Evolutionary conservation across 92 coral and sea anemone species (phyloP), one percentile per base, ranked within the genome.

Genomic region (Metridium senile): DNA sequence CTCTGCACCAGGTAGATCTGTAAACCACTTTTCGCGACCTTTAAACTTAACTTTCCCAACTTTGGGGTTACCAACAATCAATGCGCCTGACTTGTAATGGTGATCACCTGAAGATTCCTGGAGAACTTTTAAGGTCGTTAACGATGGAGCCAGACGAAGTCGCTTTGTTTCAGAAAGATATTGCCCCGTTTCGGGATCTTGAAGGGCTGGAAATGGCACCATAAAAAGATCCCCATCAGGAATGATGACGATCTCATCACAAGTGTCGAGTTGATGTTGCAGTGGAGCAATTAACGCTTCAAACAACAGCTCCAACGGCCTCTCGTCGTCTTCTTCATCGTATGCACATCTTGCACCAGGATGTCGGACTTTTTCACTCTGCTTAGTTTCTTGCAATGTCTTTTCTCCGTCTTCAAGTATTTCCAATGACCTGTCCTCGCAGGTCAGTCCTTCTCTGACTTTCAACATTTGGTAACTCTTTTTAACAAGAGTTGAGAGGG

Each of bases 341-440:
- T 26, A 20, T 45, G 21, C 47, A 20, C 47, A 20, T 13, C n/a
- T 66, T 8, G 29, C 11, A n/a, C 68, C n/a, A 23, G 34, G 23
- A 9, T 20, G 68, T 8, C 33, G 20, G 71, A 16, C 16, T 43
- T 23, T n/a, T n/a, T n/a, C 20, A 20, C 33, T 66, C 49, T 66
- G 21, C 46, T 65, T 33, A 8, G 18, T 65, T 30, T 65, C 49
- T 22, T 26, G 9, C 1, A 17, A 20, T 28, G 3, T 26, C 32
- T 6, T 26, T 26, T 19, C 31, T 25, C 1, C 10, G 65, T 6
- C 65, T 26, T 19, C 65, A 28, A 2, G 32, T 59, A 23, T 25
- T 59, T 59, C 65, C 8, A 59, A 26, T 18, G 69, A 63, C 20
- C 69, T 35, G 45, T 63, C 69, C 21, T 63, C 69, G 27, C 69